phyloP scores from a whole-genome alignment of 53 echinoderm and acorn worm species.

The Apostichopus leukothele region DNA sequence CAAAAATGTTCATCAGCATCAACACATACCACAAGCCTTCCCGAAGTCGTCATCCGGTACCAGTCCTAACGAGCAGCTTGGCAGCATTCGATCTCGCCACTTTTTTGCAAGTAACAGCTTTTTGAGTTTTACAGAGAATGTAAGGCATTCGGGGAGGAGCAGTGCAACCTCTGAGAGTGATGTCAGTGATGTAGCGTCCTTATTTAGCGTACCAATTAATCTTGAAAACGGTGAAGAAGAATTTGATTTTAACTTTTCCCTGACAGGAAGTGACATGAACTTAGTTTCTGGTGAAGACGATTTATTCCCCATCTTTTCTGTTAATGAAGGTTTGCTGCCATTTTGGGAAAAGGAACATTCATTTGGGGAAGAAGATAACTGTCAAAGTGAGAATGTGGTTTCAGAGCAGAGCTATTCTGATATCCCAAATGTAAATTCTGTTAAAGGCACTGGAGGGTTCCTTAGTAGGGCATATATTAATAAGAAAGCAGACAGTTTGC shows the following conservation, averaged over 20 bases:
- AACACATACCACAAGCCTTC: background rate
- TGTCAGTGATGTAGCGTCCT: constrained; percentile 19
- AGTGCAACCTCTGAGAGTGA: background rate
- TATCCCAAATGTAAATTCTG: too few species aligned
- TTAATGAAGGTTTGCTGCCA: too few species aligned
- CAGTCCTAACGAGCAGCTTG: constrained; percentile 1
- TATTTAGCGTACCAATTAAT: constrained; percentile 19
- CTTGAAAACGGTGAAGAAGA: constrained; percentile 6
- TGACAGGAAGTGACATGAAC: constrained; percentile 48
- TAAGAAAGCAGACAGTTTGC: too few species aligned
- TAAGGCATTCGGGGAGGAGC: background rate
- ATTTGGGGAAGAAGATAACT: too few species aligned
- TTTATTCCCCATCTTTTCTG: background rate
- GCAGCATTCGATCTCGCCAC: constrained; percentile 19
- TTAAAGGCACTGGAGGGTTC: too few species aligned
- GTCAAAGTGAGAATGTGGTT: too few species aligned
- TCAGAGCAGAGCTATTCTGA: too few species aligned
- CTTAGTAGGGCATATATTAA: too few species aligned
- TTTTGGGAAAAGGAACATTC: too few species aligned
- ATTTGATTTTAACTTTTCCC: constrained; percentile 29
- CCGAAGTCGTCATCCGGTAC: background rate
- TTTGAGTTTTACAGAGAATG: constrained; percentile 8
- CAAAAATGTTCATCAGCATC: background rate
- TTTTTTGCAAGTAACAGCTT: constrained; percentile 35
- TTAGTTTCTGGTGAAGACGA: background rate